phyloP scores from a whole-genome alignment of 2,888 invertebrate genomes.

The Melipona beecheii region DNA sequence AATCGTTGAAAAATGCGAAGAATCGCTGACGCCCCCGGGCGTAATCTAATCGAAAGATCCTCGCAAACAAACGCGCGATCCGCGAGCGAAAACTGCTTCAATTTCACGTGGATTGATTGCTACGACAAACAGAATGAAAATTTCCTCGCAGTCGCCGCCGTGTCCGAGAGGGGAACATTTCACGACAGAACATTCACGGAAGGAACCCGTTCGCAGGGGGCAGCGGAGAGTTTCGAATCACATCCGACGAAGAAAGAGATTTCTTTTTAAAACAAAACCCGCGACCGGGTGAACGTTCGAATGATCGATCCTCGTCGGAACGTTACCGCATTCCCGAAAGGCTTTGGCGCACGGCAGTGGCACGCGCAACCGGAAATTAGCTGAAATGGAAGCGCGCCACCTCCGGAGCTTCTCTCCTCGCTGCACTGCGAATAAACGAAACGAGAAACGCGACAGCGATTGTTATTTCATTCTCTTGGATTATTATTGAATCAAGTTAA shows the following conservation, averaged over 20 bases:
- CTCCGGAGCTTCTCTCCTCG: conserved; percentile 27
- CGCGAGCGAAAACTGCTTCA: background rate
- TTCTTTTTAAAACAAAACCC: conserved; percentile 1
- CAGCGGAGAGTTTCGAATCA: too few relatives aligned
- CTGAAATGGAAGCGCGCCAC: conserved; percentile 63
- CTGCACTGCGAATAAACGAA: conserved; percentile 54
- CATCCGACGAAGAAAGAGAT: too few relatives aligned
- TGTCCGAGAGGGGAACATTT: background rate
- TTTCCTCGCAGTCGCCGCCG: background rate
- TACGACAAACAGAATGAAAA: conserved; percentile 14
- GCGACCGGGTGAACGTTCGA: background rate
- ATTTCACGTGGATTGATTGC: conserved; percentile 17
- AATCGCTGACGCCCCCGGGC: conserved; percentile 16
- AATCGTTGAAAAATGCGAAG: conserved; percentile 33
- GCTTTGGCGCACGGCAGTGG: conserved; percentile 26
- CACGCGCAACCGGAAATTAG: conserved; percentile 69
- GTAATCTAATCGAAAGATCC: conserved; percentile 18
- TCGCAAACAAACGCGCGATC: conserved; percentile 3
- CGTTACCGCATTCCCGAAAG: conserved; percentile 27
- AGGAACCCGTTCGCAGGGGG: background rate
- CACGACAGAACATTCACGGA: background rate
- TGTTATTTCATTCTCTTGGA: conserved; percentile 1
- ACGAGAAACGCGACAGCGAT: conserved; percentile 36
- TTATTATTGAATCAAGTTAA: conserved; percentile 17
- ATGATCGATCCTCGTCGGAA: conserved; percentile 11